A percentile compares a stretch with the other conserved stretches of the same genome.
phyloP scores from a whole-genome alignment of 2,113 vertebrate genomes.

The Vimba vimba region DNA sequence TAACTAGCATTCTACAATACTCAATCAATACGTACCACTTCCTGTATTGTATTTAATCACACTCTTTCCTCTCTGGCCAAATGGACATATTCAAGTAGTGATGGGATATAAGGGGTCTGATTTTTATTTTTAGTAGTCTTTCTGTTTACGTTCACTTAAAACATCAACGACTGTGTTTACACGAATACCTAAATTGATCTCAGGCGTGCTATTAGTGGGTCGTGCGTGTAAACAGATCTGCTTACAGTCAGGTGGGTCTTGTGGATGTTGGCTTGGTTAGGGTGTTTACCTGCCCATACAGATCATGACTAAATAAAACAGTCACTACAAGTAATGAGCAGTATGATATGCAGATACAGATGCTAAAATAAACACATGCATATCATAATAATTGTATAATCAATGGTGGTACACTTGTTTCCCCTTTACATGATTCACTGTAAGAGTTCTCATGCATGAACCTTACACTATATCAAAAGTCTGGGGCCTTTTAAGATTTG shows the following conservation, averaged over 20 bases:
- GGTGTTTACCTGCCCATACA: background rate
- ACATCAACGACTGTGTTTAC: slow-evolving; percentile 6
- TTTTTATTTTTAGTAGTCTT: slow-evolving; percentile 9
- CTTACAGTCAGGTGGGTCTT: background rate
- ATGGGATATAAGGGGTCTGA: background rate
- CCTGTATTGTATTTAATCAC: background rate
- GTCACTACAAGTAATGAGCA: background rate
- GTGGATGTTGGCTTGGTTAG: background rate
- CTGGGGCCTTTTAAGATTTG: no score
- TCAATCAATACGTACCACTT: background rate
- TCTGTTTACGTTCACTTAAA: background rate
- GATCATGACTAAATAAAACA: background rate
- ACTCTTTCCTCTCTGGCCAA: background rate
- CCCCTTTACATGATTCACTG: background rate
- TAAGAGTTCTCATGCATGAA: background rate
- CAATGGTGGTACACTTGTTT: background rate
- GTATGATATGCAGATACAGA: slow-evolving; percentile 4
- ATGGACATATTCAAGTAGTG: background rate
- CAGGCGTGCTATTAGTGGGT: background rate
- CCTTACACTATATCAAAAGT: background rate
- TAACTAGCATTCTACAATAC: background rate
- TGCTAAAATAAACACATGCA: background rate
- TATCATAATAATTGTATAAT: background rate
- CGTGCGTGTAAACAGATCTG: background rate
- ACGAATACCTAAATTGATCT: slow-evolving; percentile 12